Percentiles rank a stretch among this genome's conserved stretches.
Evolutionary conservation across 2,888 invertebrate genomes (phyloP).

Genomic region (Scelioninae gen. 1): DNA sequence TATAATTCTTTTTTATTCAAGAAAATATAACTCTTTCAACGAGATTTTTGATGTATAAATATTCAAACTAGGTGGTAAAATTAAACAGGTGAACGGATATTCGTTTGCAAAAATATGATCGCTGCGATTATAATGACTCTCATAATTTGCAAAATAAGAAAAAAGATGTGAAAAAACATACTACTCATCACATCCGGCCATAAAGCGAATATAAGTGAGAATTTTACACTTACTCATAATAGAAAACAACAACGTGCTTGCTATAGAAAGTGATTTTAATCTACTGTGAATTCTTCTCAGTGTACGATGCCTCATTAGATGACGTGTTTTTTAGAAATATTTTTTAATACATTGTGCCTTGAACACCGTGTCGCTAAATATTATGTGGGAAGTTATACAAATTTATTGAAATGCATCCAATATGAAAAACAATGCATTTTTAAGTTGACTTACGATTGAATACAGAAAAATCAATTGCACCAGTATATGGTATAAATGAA

Average conservation of each 20-base stretch:
- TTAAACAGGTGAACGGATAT: slow-evolving; percentile 35
- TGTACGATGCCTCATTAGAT: slow-evolving; percentile 54
- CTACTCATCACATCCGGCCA: slow-evolving; percentile 64
- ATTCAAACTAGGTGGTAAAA: slow-evolving; percentile 47
- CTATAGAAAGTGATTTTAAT: slow-evolving; percentile 64
- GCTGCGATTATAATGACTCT: slow-evolving; percentile 44
- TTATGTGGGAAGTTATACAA: too few species aligned
- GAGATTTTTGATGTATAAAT: too few species aligned
- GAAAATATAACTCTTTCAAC: too few species aligned
- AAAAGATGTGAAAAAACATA: slow-evolving; percentile 66
- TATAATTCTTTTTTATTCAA: too few species aligned
- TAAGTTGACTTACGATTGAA: too few species aligned
- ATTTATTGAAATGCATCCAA: too few species aligned
- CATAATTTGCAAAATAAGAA: slow-evolving; percentile 62
- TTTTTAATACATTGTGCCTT: not conserved
- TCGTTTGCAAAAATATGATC: slow-evolving; percentile 45
- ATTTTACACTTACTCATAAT: slow-evolving; percentile 66
- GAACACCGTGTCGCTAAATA: too few species aligned
- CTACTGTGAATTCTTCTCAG: slow-evolving; percentile 54
- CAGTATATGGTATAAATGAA: too few species aligned
- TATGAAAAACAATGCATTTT: too few species aligned
- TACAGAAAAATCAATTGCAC: too few species aligned
- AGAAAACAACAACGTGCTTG: slow-evolving; percentile 54
- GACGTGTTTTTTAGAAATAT: slow-evolving; percentile 36
- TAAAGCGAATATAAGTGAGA: slow-evolving; percentile 63